Base-by-base conservation (phyloP, 2,888 invertebrate genomes). In the Orthosia cruda region DNA sequence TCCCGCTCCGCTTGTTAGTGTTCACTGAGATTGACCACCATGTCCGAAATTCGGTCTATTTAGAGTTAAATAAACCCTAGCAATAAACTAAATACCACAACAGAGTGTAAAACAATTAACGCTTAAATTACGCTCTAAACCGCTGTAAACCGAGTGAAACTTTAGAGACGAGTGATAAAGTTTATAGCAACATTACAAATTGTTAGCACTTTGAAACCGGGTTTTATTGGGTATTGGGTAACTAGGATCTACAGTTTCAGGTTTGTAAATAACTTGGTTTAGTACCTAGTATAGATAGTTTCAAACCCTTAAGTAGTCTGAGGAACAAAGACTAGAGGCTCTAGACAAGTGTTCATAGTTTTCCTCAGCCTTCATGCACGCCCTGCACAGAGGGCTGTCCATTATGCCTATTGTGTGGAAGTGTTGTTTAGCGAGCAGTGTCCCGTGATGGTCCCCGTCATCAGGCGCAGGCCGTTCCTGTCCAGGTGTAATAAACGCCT, bases 121-220 rank as follows among this genome's bases (percentile, higher is more conserved):
- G 50, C 59, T 55, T 50, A 84, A 72, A 57, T 81, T 65, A 49
- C 47, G 7, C 67, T 52, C n/a, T 49, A 40, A 62, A 52, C 64
- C 63, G 50, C 23, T 80, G 63, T 73, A 64, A 66, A 40, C n/a
- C 12, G 58, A 40, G 52, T 54, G 67, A 76, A 81, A 59, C 74
- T 80, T 80, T 67, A 85, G 23, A 45, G 5, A 15, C 55, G 9
- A 59, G 81, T 52, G 32, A 81, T 80, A 85, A 81, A 80, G 26
- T 85, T 80, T 80, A 85, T 32, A 57, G 52, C 18, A 1, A n/a
- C n/a, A 74, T 81, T 61, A 61, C 58, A 59, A 73, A 74, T 55
- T 80, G 67, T 84, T 84, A 49, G 47, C 20, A 49, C 59, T 64
- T 81, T n/a, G 81, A 49, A 23, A 67, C 59, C 11, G 16, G 49